Conservation (phyloP, 1,140 invertebrate species). For the Saccostrea echinata region DNA sequence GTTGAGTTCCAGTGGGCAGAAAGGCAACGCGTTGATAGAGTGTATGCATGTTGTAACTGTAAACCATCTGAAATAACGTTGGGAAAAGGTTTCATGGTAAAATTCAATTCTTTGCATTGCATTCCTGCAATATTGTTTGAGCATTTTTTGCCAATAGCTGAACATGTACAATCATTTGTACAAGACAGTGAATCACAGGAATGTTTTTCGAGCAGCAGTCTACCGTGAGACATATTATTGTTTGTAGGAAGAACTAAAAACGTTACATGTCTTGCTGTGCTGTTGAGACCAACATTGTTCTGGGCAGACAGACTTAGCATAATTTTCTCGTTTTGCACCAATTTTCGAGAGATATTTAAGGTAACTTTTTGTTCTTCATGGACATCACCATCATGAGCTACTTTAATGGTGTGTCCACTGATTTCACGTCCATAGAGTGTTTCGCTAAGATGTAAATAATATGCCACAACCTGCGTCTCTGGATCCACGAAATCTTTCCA, state of each 20-base stretch:
- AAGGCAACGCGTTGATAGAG: slow-evolving; percentile 55
- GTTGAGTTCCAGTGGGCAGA: slow-evolving; percentile 46
- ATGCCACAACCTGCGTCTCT: slow-evolving; percentile 58
- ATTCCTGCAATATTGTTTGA: background rate
- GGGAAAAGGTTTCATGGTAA: background rate
- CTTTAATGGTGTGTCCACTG: slow-evolving; percentile 39
- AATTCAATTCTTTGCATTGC: background rate
- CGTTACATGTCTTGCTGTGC: slow-evolving; percentile 46
- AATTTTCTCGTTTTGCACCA: slow-evolving; percentile 48
- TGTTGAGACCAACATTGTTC: slow-evolving; percentile 53
- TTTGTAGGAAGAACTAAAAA: slow-evolving; percentile 43
- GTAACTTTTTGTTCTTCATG: slow-evolving; percentile 14
- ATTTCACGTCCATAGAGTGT: slow-evolving; percentile 59
- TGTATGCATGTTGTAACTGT: background rate
- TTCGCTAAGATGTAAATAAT: slow-evolving; percentile 56
- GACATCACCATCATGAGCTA: slow-evolving; percentile 21
- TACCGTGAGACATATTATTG: background rate
- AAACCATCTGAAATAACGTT: background rate
- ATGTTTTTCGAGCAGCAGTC: slow-evolving; percentile 55
- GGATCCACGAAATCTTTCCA: slow-evolving; percentile 65
- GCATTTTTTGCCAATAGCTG: slow-evolving; percentile 58
- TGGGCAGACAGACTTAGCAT: slow-evolving; percentile 53
- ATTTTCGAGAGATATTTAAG: slow-evolving; percentile 21
- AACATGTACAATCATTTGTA: slow-evolving; percentile 65
- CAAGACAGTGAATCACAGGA: slow-evolving; percentile 61